phyloP scores from a whole-genome alignment of 2,888 invertebrate species.

The Mythimna vitellina region DNA sequence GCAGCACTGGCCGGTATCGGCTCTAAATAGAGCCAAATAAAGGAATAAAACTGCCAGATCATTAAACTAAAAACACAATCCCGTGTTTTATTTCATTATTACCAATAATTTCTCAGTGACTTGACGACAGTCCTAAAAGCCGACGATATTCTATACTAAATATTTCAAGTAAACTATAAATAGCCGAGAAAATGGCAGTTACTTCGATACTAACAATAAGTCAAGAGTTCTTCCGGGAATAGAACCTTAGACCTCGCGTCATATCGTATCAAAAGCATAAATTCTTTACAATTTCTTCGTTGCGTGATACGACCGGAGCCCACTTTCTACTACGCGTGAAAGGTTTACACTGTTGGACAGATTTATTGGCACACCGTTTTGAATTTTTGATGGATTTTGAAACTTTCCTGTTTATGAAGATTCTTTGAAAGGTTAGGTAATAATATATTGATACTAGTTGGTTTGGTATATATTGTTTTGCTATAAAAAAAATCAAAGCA shows the following conservation, averaged over 20 bases:
- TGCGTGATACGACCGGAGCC: constrained; percentile 87
- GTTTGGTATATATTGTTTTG: too few species aligned
- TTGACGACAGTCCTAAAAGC: constrained; percentile 19
- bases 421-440: too few species aligned
- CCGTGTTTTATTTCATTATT: neutral
- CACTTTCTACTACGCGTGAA: constrained; percentile 90
- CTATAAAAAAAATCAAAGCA: too few species aligned
- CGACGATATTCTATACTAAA: constrained; percentile 20
- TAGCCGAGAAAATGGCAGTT: constrained; percentile 51
- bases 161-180: constrained; percentile 45
- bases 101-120: constrained; percentile 3
- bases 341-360: constrained; percentile 79
- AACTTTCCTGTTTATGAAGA: neutral
- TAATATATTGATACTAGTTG: too few species aligned
- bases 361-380: constrained; percentile 43
- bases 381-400: constrained; percentile 2
- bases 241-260: constrained; percentile 80
- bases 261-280: constrained; percentile 87
- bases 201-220: constrained; percentile 65
- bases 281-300: constrained; percentile 90
- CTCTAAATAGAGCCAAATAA: neutral
- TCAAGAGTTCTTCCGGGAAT: constrained; percentile 73
- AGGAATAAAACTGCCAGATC: neutral
- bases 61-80: constrained; percentile 4
- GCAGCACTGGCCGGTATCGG: too few species aligned